Evolutionary conservation across 1,140 invertebrate species (phyloP), one percentile per base, ranked within the genome.

Genomic region (Ylistrum balloti): DNA sequence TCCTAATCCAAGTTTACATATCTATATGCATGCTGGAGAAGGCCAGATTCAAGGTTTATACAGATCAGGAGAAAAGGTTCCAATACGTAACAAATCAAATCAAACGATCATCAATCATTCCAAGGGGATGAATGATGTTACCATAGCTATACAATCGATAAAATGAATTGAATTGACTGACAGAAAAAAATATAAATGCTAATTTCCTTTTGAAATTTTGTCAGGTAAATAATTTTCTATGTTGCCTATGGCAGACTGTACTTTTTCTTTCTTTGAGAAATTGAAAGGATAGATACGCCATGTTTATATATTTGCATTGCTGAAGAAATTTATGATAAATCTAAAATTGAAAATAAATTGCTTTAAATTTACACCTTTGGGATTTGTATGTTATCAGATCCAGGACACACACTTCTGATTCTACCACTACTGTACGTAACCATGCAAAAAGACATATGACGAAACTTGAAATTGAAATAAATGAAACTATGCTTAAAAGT

Each of bases 341-440:
- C n/a, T n/a, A 17, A 74, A 74, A 74, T 74, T 74, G 56, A 74
- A 74, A 74, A 74, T 74, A 74, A 74, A 74, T 74, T 74, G n/a
- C 22, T 74, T 74, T 74, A 74, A 74, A 74, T 74, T 28, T 74
- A n/a, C 22, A 74, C 56, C n/a, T 74, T 74, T 9, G 56, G 28
- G 5, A 28, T n/a, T 74, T 74, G 20, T 74, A 74, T 74, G n/a
- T 74, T 74, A 74, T 74, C 56, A 28, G 56, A 74, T 74, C 5
- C 22, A 28, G 56, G 56, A 28, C 56, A 74, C 56, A 74, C 56
- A n/a, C 41, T 45, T n/a, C 1, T 74, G 56, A 28, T 9, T 17
- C n/a, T 11, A 17, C 28, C 3, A 28, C n/a, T 0, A 5, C 17
- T 74, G 22, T 74, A 28, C 1, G 56, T 74, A 17, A 28, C 56